These are phyloP conservation scores for Caprella mutica DNA, from an alignment of 2,888 invertebrate genomes.

Conservation along the genomic window DNA sequence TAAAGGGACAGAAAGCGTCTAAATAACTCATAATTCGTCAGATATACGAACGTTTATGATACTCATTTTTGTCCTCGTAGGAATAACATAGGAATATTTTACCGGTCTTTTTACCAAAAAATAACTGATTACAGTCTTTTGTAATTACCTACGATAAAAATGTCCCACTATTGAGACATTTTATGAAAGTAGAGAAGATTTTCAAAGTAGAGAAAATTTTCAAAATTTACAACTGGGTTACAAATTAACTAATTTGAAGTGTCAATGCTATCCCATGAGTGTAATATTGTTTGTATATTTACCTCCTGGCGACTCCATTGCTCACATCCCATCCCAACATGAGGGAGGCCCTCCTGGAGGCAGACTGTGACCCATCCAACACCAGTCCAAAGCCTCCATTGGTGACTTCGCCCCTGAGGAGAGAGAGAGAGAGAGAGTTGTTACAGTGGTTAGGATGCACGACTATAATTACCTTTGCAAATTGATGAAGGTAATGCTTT, in stretches of 20 bases:
- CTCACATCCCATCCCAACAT: conserved; percentile 52
- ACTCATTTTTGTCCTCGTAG: too few relatives aligned
- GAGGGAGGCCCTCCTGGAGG: conserved; percentile 42
- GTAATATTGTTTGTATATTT: neutral
- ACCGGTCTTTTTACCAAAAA: too few relatives aligned
- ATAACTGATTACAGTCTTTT: neutral
- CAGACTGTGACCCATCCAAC: conserved; percentile 47
- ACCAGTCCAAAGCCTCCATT: conserved; percentile 54
- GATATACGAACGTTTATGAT: too few relatives aligned
- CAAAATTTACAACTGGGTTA: neutral
- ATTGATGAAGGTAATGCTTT: too few relatives aligned
- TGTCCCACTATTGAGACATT: neutral
- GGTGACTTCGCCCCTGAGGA: conserved; percentile 49
- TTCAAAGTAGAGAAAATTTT: neutral
- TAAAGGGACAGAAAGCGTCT: too few relatives aligned
- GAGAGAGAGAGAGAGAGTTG: too few relatives aligned
- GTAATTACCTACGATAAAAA: neutral
- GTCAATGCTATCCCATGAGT: too few relatives aligned
- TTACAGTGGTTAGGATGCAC: too few relatives aligned
- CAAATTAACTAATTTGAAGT: conserved; percentile 2
- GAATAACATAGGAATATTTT: too few relatives aligned
- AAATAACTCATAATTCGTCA: too few relatives aligned
- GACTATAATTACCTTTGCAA: too few relatives aligned
- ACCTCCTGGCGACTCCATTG: conserved; percentile 47
- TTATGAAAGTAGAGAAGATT: neutral